Evolutionary conservation across 2,797 vertebrate genomes (phyloP), one percentile per base, ranked within the genome.

Genomic region (Sebastiscus tertius): DNA sequence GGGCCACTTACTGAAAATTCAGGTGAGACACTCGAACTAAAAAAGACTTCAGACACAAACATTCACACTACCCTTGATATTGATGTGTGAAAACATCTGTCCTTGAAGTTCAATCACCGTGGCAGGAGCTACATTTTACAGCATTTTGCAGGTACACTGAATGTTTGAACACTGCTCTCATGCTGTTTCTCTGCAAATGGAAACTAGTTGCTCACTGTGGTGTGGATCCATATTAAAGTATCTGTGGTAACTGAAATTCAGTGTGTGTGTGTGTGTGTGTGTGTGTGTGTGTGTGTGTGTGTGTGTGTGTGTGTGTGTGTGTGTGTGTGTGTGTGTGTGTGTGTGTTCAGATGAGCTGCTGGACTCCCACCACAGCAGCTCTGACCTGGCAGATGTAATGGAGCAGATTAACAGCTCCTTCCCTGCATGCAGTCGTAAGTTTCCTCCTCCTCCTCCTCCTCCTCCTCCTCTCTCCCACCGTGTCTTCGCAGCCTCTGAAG

Each of bases 401-500:
- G 98, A 99, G 93, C 97, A 98, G 96, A 98, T 99, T 95, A 98
- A 98, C 95, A 98, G 95, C 94, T 97, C 97, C 56, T 99, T 98
- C 92, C 98, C 98, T 84, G 95, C 97, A 95, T 97, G 97, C 95
- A 96, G 96, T 96, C 86, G 97, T 99, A 97, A 98, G 98, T 98
- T 87, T 78, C 71, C 70, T 69, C 1, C 33, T 70, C 49, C 29
- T 72, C 42, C 31, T 34, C 64, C n/a, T 71, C 49, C 61, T 61
- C 75, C 27, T 64, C 61, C 26, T 72, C 42, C 18, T 34, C 65
- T 60, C 46, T 60, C 61, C 63, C 68, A 49, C 77, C 10, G 58
- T 42, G 80, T 68, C 74, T 36, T 58, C 62, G 26, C 70, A 18
- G 42, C 68, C 72, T 73, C 75, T 54, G 62, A 67, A 13, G 31